These are phyloP conservation scores for Luperina nickerlii DNA, from an alignment of 2,888 invertebrate genomes.

Conservation along the genomic window DNA sequence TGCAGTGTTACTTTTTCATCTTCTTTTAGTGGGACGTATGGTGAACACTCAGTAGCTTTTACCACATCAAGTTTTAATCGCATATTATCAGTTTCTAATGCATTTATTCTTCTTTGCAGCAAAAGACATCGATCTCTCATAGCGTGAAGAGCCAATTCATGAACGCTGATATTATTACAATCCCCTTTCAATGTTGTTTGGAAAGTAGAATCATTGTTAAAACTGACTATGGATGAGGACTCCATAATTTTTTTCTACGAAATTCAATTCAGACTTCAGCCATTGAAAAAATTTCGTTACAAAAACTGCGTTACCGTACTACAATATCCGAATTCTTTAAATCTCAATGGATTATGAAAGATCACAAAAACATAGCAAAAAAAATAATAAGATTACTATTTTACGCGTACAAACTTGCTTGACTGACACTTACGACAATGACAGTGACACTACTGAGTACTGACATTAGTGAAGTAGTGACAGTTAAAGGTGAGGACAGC, in stretches of 20 bases:
- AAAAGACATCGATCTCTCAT: conserved; percentile 95
- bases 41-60: conserved; percentile 76
- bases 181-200: conserved; percentile 86
- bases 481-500: background rate
- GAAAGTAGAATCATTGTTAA: conserved; percentile 86
- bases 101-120: conserved; percentile 92
- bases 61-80: conserved; percentile 87
- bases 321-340: conserved; percentile 19
- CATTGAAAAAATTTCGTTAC: conserved; percentile 28
- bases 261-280: background rate
- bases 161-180: conserved; percentile 89
- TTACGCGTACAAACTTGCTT: conserved; percentile 37
- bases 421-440: conserved; percentile 11
- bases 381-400: background rate
- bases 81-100: conserved; percentile 94
- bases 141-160: conserved; percentile 94
- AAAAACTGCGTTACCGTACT: conserved; percentile 20
- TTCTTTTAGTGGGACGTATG: conserved; percentile 80
- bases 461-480: no score
- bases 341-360: conserved; percentile 15
- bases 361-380: conserved; percentile 45
- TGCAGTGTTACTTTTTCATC: conserved; percentile 89
- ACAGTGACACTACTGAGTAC: conserved; percentile 8
- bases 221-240: conserved; percentile 87
- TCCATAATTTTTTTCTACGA: conserved; percentile 76